Percentiles rank a stretch among this genome's conserved stretches.
These are phyloP conservation scores for Parthenolecanium corni DNA, from an alignment of 2,888 invertebrate species.

Conservation along the genomic window DNA sequence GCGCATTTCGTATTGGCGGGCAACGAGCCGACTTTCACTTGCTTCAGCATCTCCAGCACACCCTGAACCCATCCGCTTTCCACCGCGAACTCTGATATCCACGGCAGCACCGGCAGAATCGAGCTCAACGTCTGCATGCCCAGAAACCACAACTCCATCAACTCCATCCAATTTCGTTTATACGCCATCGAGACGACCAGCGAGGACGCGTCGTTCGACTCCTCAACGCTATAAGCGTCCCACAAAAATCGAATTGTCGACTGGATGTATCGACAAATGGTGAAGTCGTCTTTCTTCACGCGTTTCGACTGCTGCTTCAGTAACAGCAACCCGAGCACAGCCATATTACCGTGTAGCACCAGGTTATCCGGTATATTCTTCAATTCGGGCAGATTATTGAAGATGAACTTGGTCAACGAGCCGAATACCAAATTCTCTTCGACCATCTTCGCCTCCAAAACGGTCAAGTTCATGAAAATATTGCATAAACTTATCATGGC, in stretches of 20 bases:
- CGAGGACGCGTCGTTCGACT: slow-evolving; percentile 68
- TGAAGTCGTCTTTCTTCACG: slow-evolving; percentile 76
- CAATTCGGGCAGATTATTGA: slow-evolving; percentile 70
- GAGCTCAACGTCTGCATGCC: slow-evolving; percentile 87
- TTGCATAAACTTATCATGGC: slow-evolving; percentile 84
- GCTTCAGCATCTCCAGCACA: slow-evolving; percentile 65
- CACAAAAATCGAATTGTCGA: slow-evolving; percentile 80
- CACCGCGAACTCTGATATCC: slow-evolving; percentile 81
- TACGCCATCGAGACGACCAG: slow-evolving; percentile 75
- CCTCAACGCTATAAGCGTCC: slow-evolving; percentile 85
- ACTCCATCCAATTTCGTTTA: slow-evolving; percentile 78
- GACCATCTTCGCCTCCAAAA: slow-evolving; percentile 71
- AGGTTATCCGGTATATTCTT: slow-evolving; percentile 73
- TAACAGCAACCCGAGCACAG: slow-evolving; percentile 67
- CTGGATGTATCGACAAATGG: slow-evolving; percentile 78
- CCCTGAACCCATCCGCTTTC: slow-evolving; percentile 92
- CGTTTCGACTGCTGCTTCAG: slow-evolving; percentile 71
- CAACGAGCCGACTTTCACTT: slow-evolving; percentile 70
- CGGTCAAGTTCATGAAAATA: slow-evolving; percentile 83
- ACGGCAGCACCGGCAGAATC: slow-evolving; percentile 66
- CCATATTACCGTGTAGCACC: slow-evolving; percentile 71
- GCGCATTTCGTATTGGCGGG: slow-evolving; percentile 77
- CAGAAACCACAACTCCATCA: slow-evolving; percentile 83
- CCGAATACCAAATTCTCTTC: slow-evolving; percentile 66
- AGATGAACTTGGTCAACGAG: slow-evolving; percentile 70